Percentiles rank a stretch among this genome's conserved stretches.
Conservation (phyloP, 2,888 invertebrate genomes). For the Auanema freiburgensis region DNA sequence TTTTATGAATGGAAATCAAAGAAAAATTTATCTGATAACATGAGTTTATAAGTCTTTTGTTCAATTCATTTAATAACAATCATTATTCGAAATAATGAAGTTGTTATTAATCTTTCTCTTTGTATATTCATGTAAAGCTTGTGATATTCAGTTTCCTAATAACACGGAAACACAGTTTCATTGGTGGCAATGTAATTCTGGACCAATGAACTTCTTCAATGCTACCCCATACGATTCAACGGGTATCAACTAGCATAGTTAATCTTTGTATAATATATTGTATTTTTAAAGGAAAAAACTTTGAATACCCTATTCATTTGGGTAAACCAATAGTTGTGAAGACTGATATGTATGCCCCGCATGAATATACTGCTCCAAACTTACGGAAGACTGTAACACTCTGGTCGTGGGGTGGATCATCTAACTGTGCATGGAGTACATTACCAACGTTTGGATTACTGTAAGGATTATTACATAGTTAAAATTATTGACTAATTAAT, state of each 20-base stretch:
- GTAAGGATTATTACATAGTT: conserved; percentile 12
- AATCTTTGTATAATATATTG: not conserved
- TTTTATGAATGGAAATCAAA: too few relatives aligned
- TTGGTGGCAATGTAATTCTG: conserved; percentile 45
- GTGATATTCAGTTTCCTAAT: conserved; percentile 34
- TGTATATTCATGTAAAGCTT: not conserved
- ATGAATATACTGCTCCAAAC: conserved; percentile 29
- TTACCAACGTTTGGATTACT: conserved; percentile 49
- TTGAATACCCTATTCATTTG: conserved; percentile 53
- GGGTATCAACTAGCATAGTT: not conserved
- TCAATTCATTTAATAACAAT: too few relatives aligned
- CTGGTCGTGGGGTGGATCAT: conserved; percentile 44
- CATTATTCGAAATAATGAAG: too few relatives aligned
- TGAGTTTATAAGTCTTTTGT: too few relatives aligned
- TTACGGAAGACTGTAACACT: conserved; percentile 46
- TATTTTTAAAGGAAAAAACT: conserved; percentile 23
- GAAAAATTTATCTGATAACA: too few relatives aligned
- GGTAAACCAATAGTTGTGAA: conserved; percentile 41
- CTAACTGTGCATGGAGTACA: conserved; percentile 43
- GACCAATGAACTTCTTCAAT: conserved; percentile 31
- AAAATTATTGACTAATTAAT: too few relatives aligned
- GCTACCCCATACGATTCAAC: conserved; percentile 28
- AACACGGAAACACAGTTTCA: conserved; percentile 43
- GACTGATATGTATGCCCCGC: conserved; percentile 40
- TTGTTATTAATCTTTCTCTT: too few relatives aligned